These are phyloP conservation scores for Synanthedon myopaeformis DNA, from an alignment of 2,888 invertebrate species.

Conservation along the genomic window DNA sequence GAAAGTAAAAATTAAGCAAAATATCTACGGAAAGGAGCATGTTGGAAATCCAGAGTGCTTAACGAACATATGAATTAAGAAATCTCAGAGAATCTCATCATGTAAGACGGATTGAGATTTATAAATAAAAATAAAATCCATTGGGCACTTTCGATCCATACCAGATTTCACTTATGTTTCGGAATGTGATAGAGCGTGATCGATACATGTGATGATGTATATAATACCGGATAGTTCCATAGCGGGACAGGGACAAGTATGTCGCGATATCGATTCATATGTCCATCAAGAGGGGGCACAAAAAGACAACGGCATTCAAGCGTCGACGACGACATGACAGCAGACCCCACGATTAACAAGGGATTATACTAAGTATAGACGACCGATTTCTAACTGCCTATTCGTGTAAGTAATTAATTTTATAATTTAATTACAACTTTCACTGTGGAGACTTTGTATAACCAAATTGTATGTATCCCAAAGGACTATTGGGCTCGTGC, in stretches of 20 bases:
- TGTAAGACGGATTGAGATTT: too few species aligned
- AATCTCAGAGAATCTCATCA: too few species aligned
- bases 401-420: neutral
- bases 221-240: neutral
- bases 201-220: neutral
- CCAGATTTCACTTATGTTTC: neutral
- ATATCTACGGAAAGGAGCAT: too few species aligned
- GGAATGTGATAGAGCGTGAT: neutral
- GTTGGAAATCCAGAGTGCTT: too few species aligned
- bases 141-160: neutral
- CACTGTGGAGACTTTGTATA: too few species aligned
- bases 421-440: too few species aligned
- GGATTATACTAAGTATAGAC: slow-evolving; percentile 9
- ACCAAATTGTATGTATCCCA: too few species aligned
- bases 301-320: slow-evolving; percentile 6
- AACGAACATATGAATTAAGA: too few species aligned
- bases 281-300: slow-evolving; percentile 8
- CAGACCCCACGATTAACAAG: slow-evolving; percentile 26
- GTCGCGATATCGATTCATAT: slow-evolving; percentile 7
- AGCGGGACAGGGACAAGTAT: slow-evolving; percentile 2
- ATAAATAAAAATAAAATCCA: too few species aligned
- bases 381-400: neutral
- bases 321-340: slow-evolving; percentile 9
- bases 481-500: too few species aligned
- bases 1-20: too few species aligned